These are phyloP conservation scores for Aegotheles bennettii DNA, from an alignment of 2,113 vertebrate species.

Conservation along the genomic window DNA sequence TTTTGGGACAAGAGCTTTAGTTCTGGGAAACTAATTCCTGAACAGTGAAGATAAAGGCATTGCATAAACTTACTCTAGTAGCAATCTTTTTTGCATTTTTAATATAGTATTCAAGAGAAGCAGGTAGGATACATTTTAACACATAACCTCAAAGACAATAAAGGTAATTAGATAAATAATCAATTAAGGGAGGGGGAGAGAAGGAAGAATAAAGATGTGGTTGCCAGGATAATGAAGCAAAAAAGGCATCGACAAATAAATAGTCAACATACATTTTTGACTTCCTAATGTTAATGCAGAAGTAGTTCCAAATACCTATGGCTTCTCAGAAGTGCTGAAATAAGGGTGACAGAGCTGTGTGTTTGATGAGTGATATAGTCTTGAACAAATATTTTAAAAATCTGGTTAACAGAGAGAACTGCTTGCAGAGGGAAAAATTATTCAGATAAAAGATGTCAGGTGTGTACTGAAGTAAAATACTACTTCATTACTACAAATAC, in stretches of 20 bases:
- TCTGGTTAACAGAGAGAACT: background rate
- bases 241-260: background rate
- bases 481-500: background rate
- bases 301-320: background rate
- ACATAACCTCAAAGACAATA: background rate
- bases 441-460: background rate
- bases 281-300: background rate
- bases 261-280: background rate
- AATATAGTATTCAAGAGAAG: background rate
- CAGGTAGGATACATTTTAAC: background rate
- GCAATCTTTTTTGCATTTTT: background rate
- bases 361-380: background rate
- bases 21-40: background rate
- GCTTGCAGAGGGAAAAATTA: background rate
- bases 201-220: background rate
- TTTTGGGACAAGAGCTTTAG: background rate
- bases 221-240: background rate
- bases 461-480: background rate
- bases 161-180: background rate
- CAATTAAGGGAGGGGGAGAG: rapidly evolving
- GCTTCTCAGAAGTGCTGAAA: background rate
- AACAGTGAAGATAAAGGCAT: background rate
- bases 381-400: background rate
- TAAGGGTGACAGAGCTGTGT: background rate
- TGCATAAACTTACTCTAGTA: background rate